These are phyloP conservation scores for Rhagonycha lutea DNA, from an alignment of 2,888 invertebrate species.

Conservation along the genomic window DNA sequence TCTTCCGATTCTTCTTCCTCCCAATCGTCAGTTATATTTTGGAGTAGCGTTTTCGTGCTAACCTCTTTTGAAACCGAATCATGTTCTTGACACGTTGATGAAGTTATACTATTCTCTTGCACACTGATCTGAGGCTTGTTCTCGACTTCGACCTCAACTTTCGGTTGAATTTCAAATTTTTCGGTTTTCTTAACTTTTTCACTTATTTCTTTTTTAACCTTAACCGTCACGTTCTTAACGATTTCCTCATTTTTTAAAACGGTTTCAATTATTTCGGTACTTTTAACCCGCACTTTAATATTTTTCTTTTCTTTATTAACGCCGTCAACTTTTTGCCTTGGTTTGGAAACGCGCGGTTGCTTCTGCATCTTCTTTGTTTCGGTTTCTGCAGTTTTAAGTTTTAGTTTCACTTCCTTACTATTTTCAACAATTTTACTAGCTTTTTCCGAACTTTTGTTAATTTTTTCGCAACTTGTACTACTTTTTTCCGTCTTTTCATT, in stretches of 20 bases:
- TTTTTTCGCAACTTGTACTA: background rate
- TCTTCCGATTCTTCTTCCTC: slow-evolving; percentile 18
- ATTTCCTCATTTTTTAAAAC: background rate
- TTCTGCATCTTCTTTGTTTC: background rate
- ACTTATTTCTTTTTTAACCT: background rate
- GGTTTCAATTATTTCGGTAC: background rate
- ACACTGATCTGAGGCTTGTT: slow-evolving; percentile 3
- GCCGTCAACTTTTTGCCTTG: background rate
- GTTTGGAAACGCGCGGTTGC: background rate
- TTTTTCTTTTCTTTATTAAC: background rate
- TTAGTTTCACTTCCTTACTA: background rate
- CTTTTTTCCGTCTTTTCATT: background rate
- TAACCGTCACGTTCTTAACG: background rate
- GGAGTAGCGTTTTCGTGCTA: slow-evolving; percentile 5
- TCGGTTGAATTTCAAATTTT: background rate
- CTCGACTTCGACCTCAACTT: background rate
- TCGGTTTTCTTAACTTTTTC: background rate
- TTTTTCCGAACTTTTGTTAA: background rate
- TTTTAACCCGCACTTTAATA: background rate
- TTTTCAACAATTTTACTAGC: background rate
- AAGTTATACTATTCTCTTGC: slow-evolving; percentile 25
- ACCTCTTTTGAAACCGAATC: slow-evolving; percentile 3
- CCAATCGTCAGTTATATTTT: slow-evolving; percentile 21
- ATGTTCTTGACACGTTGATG: slow-evolving; percentile 20
- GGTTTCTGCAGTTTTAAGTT: background rate